Conservation (phyloP, 1,140 invertebrate genomes). For the Drosophila asahinai region DNA sequence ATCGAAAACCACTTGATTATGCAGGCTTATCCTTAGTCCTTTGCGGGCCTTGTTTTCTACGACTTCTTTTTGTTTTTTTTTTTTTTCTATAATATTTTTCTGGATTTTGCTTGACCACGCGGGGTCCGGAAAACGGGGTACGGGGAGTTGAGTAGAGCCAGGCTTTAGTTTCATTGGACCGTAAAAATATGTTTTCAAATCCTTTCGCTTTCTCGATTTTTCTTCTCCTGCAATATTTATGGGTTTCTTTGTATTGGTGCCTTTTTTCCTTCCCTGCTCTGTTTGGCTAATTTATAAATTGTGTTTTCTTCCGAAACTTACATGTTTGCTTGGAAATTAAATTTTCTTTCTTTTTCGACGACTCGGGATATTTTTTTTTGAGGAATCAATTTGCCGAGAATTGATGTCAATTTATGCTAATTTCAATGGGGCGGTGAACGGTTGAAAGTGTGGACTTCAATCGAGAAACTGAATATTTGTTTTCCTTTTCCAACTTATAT, state of each 20-base stretch:
- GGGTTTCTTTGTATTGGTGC: constrained; percentile 51
- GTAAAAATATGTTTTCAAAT: constrained; percentile 77
- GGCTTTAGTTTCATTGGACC: constrained; percentile 65
- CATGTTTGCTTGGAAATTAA: constrained; percentile 53
- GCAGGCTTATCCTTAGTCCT: constrained; percentile 74
- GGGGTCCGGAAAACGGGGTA: neutral
- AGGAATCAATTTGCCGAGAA: constrained; percentile 32
- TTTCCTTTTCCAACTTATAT: neutral
- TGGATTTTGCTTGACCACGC: constrained; percentile 31
- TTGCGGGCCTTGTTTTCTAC: constrained; percentile 37
- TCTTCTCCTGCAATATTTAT: constrained; percentile 70
- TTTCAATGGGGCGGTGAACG: constrained; percentile 8
- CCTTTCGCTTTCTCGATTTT: constrained; percentile 57
- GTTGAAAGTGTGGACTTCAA: constrained; percentile 4
- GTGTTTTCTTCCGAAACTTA: constrained; percentile 58
- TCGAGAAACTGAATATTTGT: constrained; percentile 5
- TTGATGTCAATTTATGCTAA: constrained; percentile 42
- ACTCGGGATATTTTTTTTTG: constrained; percentile 6
- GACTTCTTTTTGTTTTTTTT: constrained; percentile 43
- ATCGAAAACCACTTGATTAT: constrained; percentile 84
- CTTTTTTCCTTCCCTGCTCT: constrained; percentile 14
- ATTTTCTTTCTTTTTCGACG: constrained; percentile 30
- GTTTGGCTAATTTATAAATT: constrained; percentile 75
- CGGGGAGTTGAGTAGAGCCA: neutral
- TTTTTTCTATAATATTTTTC: constrained; percentile 49